A percentile compares a stretch with the other conserved stretches of the same genome.
Conservation (phyloP, 2,888 invertebrate genomes). For the Zygothrica quintamaculata region DNA sequence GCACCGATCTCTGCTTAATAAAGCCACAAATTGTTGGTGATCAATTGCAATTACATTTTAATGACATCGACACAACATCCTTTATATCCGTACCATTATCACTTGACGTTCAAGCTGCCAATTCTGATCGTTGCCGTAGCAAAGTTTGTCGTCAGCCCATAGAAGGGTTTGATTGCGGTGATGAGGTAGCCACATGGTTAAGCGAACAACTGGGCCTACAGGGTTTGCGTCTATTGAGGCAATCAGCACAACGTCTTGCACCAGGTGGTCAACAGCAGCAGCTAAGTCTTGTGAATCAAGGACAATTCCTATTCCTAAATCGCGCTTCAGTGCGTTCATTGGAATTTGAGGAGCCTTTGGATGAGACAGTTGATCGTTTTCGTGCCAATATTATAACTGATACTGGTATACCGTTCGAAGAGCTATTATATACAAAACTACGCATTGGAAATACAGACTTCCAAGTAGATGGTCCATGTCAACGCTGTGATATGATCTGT, state of each 20-base stretch:
- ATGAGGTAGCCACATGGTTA: slow-evolving; percentile 92
- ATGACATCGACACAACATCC: slow-evolving; percentile 82
- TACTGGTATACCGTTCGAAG: slow-evolving; percentile 90
- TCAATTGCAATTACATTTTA: slow-evolving; percentile 87
- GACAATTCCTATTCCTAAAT: slow-evolving; percentile 93
- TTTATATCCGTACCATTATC: slow-evolving; percentile 86
- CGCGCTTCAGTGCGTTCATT: slow-evolving; percentile 91
- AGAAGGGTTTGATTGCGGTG: slow-evolving; percentile 93
- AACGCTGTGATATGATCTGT: slow-evolving; percentile 98
- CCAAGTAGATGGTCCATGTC: slow-evolving; percentile 92
- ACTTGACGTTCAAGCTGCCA: slow-evolving; percentile 58
- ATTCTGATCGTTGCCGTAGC: slow-evolving; percentile 87
- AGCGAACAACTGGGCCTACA: slow-evolving; percentile 88
- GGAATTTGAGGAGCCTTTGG: slow-evolving; percentile 85
- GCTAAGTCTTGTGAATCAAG: slow-evolving; percentile 91
- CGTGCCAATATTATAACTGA: slow-evolving; percentile 95
- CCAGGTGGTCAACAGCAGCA: slow-evolving; percentile 59
- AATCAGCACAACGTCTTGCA: slow-evolving; percentile 83
- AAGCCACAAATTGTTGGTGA: slow-evolving; percentile 89
- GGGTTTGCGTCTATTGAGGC: slow-evolving; percentile 89
- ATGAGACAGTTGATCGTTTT: slow-evolving; percentile 91
- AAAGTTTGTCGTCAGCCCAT: slow-evolving; percentile 94
- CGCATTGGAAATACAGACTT: slow-evolving; percentile 86
- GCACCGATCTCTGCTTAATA: slow-evolving; percentile 91
- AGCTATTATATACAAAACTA: slow-evolving; percentile 89